Evolutionary conservation across 2,888 invertebrate species (phyloP), one percentile per base, ranked within the genome.

Genomic region (Leucozona laternaria): DNA sequence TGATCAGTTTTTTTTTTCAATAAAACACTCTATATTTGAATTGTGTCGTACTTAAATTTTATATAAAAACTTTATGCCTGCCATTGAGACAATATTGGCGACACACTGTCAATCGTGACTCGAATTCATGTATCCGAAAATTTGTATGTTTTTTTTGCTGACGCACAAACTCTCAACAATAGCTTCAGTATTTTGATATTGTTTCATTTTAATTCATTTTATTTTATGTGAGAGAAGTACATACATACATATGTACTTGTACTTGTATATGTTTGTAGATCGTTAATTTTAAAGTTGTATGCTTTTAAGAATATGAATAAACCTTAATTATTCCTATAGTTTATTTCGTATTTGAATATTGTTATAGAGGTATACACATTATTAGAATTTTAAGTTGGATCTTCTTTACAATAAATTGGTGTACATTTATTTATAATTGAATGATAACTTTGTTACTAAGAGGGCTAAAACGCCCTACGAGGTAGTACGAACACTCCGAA

Each of bases 81-180:
- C 34, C 73, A 66, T 68, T 79, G 58, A 50, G 66, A 50, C 13
- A 43, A 25, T 50, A 73, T 68, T 79, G 72, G 79, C 68, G 77
- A 76, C 40, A 66, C n/a, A n/a, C n/a, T n/a, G 20, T 64, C 58
- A 72, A 17, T 60, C 82, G 82, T 82, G 82, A 72, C 72, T 53
- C 31, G 82, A 82, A 82, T 81, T 70, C 31, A 13, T 64, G 60
- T 62, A 15, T 53, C 17, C 55, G 17, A 45, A 45, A 45, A 10
- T 45, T 45, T 17, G 17, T 8, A 13, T 11, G 40, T 25, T 60
- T 2, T 7, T 48, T n/a, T 48, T 50, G 22, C 60, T 60, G 34
- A 60, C 31, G 17, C 40, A 15, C 17, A 31, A 31, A 31, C 31
- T 7, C 15, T n/a, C 2, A 10, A 34, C 10, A 34, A 1, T 34